Evolutionary conservation across 2,888 invertebrate genomes (phyloP).

Genomic region (Clunio marinus): DNA sequence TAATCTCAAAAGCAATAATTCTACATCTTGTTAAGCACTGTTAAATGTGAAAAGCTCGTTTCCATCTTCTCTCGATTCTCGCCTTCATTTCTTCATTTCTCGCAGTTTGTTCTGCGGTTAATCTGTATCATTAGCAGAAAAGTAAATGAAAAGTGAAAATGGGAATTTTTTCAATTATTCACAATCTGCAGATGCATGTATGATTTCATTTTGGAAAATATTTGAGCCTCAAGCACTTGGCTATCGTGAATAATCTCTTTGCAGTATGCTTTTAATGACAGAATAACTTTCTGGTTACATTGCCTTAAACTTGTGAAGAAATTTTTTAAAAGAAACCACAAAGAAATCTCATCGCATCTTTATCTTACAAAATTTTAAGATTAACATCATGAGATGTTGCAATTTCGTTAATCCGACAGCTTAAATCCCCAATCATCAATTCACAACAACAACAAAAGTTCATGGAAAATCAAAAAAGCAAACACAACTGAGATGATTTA

Average conservation of each 20-base stretch:
- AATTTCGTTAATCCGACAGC: slow-evolving; percentile 29
- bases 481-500: slow-evolving; percentile 19
- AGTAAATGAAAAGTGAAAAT: slow-evolving; percentile 26
- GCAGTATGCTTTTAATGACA: too few species aligned
- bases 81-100: not conserved
- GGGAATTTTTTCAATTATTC: slow-evolving; percentile 16
- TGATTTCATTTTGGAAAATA: slow-evolving; percentile 1
- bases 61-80: not conserved
- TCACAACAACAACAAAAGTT: slow-evolving; percentile 15
- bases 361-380: too few species aligned
- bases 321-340: too few species aligned
- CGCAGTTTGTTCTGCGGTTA: too few species aligned
- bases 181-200: not conserved
- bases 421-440: not conserved
- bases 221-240: not conserved
- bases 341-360: too few species aligned
- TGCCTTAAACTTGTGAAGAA: too few species aligned
- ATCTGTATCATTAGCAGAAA: slow-evolving; percentile 2
- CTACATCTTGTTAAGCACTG: slow-evolving; percentile 31
- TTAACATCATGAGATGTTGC: slow-evolving; percentile 22
- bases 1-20: slow-evolving; percentile 33
- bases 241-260: not conserved
- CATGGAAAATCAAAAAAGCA: slow-evolving; percentile 10
- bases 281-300: too few species aligned
- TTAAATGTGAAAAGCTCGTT: not conserved